These are phyloP conservation scores for Drosophila triauraria DNA, from an alignment of 1,140 invertebrate species.

Conservation along the genomic window DNA sequence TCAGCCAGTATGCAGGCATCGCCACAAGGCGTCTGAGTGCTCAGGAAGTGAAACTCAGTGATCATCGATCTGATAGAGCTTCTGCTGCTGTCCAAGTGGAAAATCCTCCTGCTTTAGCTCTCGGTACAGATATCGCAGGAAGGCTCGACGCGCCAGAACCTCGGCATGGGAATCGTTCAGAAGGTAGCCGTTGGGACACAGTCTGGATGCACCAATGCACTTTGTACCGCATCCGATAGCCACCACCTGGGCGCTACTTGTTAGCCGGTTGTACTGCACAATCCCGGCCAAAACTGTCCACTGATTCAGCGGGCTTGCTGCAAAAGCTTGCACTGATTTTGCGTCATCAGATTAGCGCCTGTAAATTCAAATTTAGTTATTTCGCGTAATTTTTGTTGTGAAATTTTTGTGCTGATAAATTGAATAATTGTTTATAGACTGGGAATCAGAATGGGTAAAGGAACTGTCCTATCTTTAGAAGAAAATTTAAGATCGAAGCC, in stretches of 20 bases:
- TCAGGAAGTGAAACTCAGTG: slow-evolving; percentile 93
- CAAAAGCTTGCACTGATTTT: too few relatives aligned
- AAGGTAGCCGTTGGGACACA: slow-evolving; percentile 88
- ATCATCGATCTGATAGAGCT: slow-evolving; percentile 86
- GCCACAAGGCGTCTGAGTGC: slow-evolving; percentile 95
- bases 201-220: slow-evolving; percentile 91
- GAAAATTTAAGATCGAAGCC: too few relatives aligned
- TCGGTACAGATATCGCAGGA: slow-evolving; percentile 91
- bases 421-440: too few relatives aligned
- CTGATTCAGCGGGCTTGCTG: slow-evolving; percentile 91
- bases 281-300: slow-evolving; percentile 94
- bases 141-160: slow-evolving; percentile 92
- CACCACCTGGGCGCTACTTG: slow-evolving; percentile 87
- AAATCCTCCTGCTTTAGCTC: slow-evolving; percentile 65
- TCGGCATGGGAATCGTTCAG: slow-evolving; percentile 97
- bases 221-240: slow-evolving; percentile 95
- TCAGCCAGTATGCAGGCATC: slow-evolving; percentile 88
- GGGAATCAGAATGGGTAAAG: too few relatives aligned
- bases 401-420: too few relatives aligned
- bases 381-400: too few relatives aligned
- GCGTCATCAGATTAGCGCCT: too few relatives aligned
- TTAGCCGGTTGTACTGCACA: slow-evolving; percentile 85
- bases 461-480: too few relatives aligned
- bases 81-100: slow-evolving; percentile 53
- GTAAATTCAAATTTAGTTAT: too few relatives aligned